These are phyloP conservation scores for Drosophila borealis DNA, from an alignment of 2,888 invertebrate genomes.

Conservation along the genomic window DNA sequence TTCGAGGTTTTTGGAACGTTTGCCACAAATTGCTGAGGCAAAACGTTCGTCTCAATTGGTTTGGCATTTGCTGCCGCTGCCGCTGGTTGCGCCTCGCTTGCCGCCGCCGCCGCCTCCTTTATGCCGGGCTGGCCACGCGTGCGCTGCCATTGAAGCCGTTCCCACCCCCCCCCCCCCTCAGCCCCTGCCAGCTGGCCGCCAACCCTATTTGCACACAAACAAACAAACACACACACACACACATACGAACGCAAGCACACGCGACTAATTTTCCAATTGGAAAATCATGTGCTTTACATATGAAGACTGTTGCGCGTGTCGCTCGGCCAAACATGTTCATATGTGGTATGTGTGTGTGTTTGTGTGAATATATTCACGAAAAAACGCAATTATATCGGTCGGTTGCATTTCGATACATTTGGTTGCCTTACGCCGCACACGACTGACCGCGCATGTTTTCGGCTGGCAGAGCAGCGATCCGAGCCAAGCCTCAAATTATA, in stretches of 20 bases:
- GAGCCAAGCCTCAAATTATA: constrained; percentile 73
- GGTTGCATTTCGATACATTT: constrained; percentile 85
- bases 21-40: constrained; percentile 73
- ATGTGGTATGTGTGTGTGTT: constrained; percentile 31
- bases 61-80: constrained; percentile 35
- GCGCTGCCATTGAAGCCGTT: constrained; percentile 63
- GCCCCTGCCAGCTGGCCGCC: not conserved
- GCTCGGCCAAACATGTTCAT: constrained; percentile 75
- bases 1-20: constrained; percentile 7
- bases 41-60: constrained; percentile 73
- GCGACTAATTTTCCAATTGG: constrained; percentile 80
- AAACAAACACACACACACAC: constrained; percentile 12
- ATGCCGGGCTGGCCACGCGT: constrained; percentile 77
- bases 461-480: constrained; percentile 70
- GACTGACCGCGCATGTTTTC: constrained; percentile 85
- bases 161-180: constrained; percentile 5
- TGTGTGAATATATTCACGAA: constrained; percentile 65
- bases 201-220: constrained; percentile 7
- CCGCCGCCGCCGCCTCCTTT: constrained; percentile 65
- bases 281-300: constrained; percentile 81
- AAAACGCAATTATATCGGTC: constrained; percentile 84
- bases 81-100: constrained; percentile 79
- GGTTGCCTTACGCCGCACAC: constrained; percentile 85
- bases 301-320: constrained; percentile 75
- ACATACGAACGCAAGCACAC: constrained; percentile 44